Base-by-base conservation (phyloP, 2,888 invertebrate genomes). In the Icerya purchasi region DNA sequence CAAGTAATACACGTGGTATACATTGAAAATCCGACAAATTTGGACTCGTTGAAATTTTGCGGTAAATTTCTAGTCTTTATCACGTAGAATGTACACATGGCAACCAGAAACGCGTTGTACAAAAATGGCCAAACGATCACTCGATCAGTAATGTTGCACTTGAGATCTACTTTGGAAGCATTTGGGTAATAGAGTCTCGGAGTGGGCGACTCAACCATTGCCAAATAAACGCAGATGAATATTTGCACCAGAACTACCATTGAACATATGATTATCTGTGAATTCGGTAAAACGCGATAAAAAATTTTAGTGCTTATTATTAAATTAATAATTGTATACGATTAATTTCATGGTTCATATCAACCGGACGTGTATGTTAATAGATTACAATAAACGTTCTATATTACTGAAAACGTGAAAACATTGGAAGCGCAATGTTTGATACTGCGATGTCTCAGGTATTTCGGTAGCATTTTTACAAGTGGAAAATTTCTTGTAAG, bases 11-110 rank as follows among this genome's bases (percentile, higher is more conserved):
- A 81, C 1, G 83, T 84, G 0, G 83, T 83, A 72, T 83, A 86
- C 81, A 86, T 85, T 21, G 85, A 82, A 68, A 86, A 86, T 1
- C 86, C 84, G 63, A 84, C 83, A 68, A 79, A 79, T 66, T 78
- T 78, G 1, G 79, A 78, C 69, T 84, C 86, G 74, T 86, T 87
- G 71, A 86, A 86, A 71, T 86, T 86, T 70, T 84, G 86, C 0
- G 86, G 86, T 21, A 87, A 77, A 68, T 85, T 84, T 51, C 87
- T 73, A 1, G 83, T 83, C 69, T 82, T 82, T 54, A 84, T 73
- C n/a, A 86, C 86, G 69, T 86, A 84, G 50, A 82, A 72, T 2
- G 86, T 86, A 70, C 86, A 86, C 66, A 85, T 73, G 3, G 77
- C 74, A 62, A 86, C 79, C 57, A 86, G 76, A 63, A 83, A 70